Base-by-base conservation (phyloP, 2,113 vertebrate genomes). In the Pygoscelis antarcticus region DNA sequence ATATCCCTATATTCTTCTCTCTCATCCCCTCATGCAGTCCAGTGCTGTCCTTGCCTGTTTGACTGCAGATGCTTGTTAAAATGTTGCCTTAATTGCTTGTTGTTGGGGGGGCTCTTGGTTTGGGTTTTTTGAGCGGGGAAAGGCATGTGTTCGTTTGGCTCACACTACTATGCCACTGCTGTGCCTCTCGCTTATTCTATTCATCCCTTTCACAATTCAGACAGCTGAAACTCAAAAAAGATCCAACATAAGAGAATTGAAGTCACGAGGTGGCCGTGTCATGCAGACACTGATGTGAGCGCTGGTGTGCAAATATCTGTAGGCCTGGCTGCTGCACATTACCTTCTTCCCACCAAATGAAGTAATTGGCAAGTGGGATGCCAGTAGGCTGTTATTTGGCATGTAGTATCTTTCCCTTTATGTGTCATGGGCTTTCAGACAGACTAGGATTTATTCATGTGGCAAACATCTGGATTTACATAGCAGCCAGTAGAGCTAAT, bases 381-480 rank as follows among this genome's bases (percentile, higher is more conserved):
- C 21, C 49, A 70, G 75, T 54, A 72, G 42, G 65, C 38, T 95
- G 66, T 26, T 60, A 65, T 40, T 84, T 87, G 87, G 55, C 72
- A 51, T 20, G 26, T 60, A 54, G 23, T 29, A 52, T 76, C 58
- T 72, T 83, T 93, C 74, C 44, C 21, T 34, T 75, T 52, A 36
- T 64, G 42, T 75, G 71, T 14, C 61, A 49, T 4, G 13, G 66
- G 42, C 46, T 77, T 93, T 83, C 69, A 90, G 55, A 81, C 26
- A 51, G 30, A 38, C 29, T 30, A 77, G 79, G 90, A 80, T 83
- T 83, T 84, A 94, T 42, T 57, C 46, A 70, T 84, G 51, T 96
- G 65, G 76, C 76, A 96, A 95, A 96, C 96, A 94, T 75, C 93
- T 96, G 87, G 92, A 82, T 94, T 86, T 83, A 25, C 85, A 83